These are phyloP conservation scores for Tetropium fuscum DNA, from an alignment of 2,888 invertebrate species.

Conservation along the genomic window DNA sequence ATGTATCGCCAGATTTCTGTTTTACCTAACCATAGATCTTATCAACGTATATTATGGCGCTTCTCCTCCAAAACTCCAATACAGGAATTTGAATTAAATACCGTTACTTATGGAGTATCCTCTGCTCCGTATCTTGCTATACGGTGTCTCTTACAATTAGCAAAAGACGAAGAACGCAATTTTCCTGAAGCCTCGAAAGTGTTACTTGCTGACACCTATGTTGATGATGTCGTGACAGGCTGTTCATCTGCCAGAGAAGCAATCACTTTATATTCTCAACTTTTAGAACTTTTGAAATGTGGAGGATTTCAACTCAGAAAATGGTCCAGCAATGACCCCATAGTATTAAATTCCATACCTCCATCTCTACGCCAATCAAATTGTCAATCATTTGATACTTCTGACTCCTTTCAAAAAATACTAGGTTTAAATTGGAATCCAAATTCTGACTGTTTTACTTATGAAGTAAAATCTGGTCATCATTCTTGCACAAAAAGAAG, in stretches of 20 bases:
- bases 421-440: not conserved
- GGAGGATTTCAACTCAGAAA: slow-evolving; percentile 4
- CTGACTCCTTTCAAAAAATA: not conserved
- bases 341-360: not conserved
- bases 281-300: not conserved
- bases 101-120: too few species aligned
- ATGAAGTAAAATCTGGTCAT: not conserved
- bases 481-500: slow-evolving; percentile 6
- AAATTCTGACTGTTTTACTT: not conserved
- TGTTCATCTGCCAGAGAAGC: slow-evolving; percentile 1
- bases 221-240: slow-evolving; percentile 14
- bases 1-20: slow-evolving; percentile 34
- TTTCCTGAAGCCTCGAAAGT: slow-evolving; percentile 6
- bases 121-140: too few species aligned
- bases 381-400: not conserved
- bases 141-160: slow-evolving; percentile 10
- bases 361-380: not conserved
- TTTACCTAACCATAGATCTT: too few species aligned
- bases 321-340: slow-evolving; percentile 4
- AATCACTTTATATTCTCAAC: not conserved
- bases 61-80: too few species aligned
- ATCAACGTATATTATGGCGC: too few species aligned
- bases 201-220: not conserved
- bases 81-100: too few species aligned
- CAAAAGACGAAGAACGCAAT: slow-evolving; percentile 3